phyloP scores from a whole-genome alignment of 2,888 invertebrate genomes.

The Pollenia labialis region DNA sequence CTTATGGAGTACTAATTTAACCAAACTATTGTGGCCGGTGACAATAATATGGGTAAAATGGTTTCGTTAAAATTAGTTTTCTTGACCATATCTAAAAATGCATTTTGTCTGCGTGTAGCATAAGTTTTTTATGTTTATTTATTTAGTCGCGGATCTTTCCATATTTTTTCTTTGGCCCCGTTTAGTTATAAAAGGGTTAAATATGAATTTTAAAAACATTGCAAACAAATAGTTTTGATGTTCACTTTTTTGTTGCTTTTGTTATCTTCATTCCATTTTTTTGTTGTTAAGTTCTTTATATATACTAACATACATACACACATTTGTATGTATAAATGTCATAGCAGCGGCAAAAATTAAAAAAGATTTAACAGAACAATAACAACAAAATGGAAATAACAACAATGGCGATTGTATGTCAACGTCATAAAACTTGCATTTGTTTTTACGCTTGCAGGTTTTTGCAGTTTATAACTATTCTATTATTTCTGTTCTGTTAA shows the following conservation, averaged over 20 bases:
- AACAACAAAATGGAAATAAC: conserved; percentile 42
- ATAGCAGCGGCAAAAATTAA: conserved; percentile 15
- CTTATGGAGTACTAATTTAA: too few relatives aligned
- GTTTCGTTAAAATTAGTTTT: background rate
- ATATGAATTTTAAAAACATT: conserved; percentile 42
- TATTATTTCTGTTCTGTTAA: conserved; percentile 59
- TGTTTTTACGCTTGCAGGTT: conserved; percentile 71
- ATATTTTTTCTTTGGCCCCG: background rate
- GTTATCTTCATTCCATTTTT: conserved; percentile 34
- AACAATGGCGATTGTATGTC: conserved; percentile 71
- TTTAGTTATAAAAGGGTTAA: conserved; percentile 57
- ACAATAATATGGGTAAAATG: too few relatives aligned
- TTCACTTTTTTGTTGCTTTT: conserved; percentile 4
- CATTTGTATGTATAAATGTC: conserved; percentile 5
- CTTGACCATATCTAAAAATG: too few relatives aligned
- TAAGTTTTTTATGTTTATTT: background rate
- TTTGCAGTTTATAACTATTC: conserved; percentile 66
- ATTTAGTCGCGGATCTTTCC: conserved; percentile 6
- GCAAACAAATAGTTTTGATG: conserved; percentile 52
- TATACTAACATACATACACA: background rate
- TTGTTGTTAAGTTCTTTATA: conserved; percentile 2
- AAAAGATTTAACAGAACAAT: conserved; percentile 41
- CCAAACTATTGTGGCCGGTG: too few relatives aligned
- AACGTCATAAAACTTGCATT: conserved; percentile 73
- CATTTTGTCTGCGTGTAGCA: too few relatives aligned